Conservation (phyloP, 2,113 vertebrate genomes). For the Vanacampus margaritifer region DNA sequence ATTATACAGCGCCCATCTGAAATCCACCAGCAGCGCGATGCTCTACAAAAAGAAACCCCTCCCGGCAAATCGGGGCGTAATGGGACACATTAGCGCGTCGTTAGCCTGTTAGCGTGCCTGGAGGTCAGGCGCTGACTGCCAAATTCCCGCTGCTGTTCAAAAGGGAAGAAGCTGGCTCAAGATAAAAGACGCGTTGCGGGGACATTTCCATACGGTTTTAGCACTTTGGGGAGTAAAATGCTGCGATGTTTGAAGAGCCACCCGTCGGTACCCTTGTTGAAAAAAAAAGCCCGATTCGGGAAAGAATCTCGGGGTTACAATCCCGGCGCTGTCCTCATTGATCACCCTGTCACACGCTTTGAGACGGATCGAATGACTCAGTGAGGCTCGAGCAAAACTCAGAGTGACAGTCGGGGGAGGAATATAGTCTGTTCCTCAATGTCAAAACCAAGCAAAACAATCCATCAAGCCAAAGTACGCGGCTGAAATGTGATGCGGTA, state of each 20-base stretch:
- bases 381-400: not conserved
- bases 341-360: not conserved
- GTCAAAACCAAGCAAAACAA: not conserved
- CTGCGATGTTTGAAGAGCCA: slow-evolving; percentile 4
- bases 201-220: slow-evolving; percentile 13
- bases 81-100: slow-evolving; percentile 76
- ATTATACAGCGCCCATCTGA: slow-evolving; percentile 69
- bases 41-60: slow-evolving; percentile 73
- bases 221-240: slow-evolving; percentile 4
- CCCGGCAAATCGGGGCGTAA: slow-evolving; percentile 72
- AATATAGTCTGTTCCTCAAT: not conserved
- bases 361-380: not conserved
- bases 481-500: not conserved
- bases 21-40: slow-evolving; percentile 66
- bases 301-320: not conserved
- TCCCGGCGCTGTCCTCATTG: not conserved
- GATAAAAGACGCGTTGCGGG: slow-evolving; percentile 25
- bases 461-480: not conserved
- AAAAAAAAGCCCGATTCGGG: slow-evolving; percentile 10
- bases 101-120: slow-evolving; percentile 72
- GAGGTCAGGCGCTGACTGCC: slow-evolving; percentile 62
- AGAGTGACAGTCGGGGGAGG: not conserved
- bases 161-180: slow-evolving; percentile 38
- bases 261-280: not conserved
- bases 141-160: slow-evolving; percentile 56